Evolutionary conservation across 2,797 vertebrate species (phyloP), one percentile per base, ranked within the genome.

Genomic region (Yasuhikotakia modesta): DNA sequence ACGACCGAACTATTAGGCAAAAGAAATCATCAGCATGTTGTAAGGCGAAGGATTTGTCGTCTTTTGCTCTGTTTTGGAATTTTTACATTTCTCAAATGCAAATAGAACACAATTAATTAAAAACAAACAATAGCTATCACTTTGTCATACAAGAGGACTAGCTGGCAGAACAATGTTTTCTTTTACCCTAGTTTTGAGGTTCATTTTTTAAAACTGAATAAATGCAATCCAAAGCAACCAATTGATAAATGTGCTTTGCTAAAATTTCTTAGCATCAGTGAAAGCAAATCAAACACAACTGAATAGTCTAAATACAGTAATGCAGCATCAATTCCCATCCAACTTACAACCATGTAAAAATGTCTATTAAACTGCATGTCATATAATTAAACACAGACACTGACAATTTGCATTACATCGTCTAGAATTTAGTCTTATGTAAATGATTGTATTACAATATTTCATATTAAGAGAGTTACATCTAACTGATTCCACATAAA

Each of bases 21-120:
- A 68, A 68, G 27, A 68, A 11, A 46, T 68, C 30, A 48, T 58
- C 64, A 58, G 58, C 32, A 76, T 10, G 1, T 58, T n/a, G 32
- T 35, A 39, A 45, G 27, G 64, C 10, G 16, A 17, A 45, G 4
- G 5, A 17, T 21, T 21, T 48, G 24, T 57, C 19, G 13, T 30
- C 3, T 11, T 57, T 76, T 57, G 2, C 8, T 67, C 3, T 12
- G 12, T 22, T 46, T 57, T 27, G 27, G 12, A 57, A 19, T 13
- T 19, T 45, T 52, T 8, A 30, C 6, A 1, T 65, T 5, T 14
- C 3, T 4, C 19, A 73, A 73, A 21, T 2, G 35, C 1, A 8
- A 72, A 27, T 5, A 50, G 39, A 16, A 53, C 16, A 24, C 12
- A 61, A 61, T 39, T 39, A 10, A 17, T 61, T 22, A 58, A 24